These are phyloP conservation scores for Atherinosoma microstoma DNA, from an alignment of 2,797 vertebrate genomes.

Conservation along the genomic window DNA sequence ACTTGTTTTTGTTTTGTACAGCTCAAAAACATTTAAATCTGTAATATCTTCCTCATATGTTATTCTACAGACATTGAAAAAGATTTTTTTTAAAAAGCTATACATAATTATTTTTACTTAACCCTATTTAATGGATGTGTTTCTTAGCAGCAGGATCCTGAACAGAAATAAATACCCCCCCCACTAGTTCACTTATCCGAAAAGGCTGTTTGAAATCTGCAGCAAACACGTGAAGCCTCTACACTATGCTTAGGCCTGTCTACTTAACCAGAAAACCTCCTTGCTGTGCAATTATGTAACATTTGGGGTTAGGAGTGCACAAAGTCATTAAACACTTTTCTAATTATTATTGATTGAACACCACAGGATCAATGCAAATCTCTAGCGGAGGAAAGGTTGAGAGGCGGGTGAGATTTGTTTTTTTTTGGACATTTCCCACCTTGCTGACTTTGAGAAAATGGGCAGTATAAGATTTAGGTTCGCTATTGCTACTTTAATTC, in stretches of 20 bases:
- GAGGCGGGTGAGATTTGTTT: slow-evolving; percentile 30
- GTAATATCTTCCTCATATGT: neutral
- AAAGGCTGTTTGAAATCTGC: slow-evolving; percentile 63
- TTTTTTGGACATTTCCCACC: slow-evolving; percentile 9
- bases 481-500: neutral
- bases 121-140: slow-evolving; percentile 16
- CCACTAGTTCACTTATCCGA: slow-evolving; percentile 30
- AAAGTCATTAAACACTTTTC: slow-evolving; percentile 79
- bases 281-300: slow-evolving; percentile 63
- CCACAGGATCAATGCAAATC: slow-evolving; percentile 70
- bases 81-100: too few relatives aligned
- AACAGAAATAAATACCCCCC: slow-evolving; percentile 36
- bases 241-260: slow-evolving; percentile 27
- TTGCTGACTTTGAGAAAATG: neutral
- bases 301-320: slow-evolving; percentile 75
- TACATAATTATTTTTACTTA: too few relatives aligned
- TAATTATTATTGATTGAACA: slow-evolving; percentile 82
- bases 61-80: neutral
- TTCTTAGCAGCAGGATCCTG: slow-evolving; percentile 23
- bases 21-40: neutral
- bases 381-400: slow-evolving; percentile 27
- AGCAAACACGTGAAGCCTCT: slow-evolving; percentile 63
- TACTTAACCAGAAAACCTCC: slow-evolving; percentile 52
- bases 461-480: neutral
- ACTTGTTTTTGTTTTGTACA: too few relatives aligned